A percentile compares a stretch with the other conserved stretches of the same genome.
phyloP scores from a whole-genome alignment of 2,797 vertebrate species.

The Helarctos malayanus region DNA sequence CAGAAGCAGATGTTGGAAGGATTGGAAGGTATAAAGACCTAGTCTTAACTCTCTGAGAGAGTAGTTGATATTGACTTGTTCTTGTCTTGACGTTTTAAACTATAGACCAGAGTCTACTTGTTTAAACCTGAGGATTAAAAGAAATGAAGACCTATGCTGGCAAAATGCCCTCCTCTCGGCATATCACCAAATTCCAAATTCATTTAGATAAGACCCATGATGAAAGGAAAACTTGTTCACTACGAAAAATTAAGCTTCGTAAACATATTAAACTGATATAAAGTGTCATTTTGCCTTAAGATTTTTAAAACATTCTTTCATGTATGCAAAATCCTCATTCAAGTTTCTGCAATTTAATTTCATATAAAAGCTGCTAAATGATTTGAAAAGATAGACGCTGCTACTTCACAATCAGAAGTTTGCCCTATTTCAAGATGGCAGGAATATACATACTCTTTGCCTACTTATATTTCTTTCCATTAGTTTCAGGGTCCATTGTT shows the following conservation, averaged over 20 bases:
- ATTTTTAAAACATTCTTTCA: slow-evolving; percentile 39
- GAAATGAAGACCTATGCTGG: slow-evolving; percentile 85
- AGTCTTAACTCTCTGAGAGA: background rate
- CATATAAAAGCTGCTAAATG: background rate
- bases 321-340: slow-evolving; percentile 41
- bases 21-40: background rate
- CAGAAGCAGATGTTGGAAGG: background rate
- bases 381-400: background rate
- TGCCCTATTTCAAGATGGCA: background rate
- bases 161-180: slow-evolving; percentile 81
- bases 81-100: slow-evolving; percentile 43
- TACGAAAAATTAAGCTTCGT: slow-evolving; percentile 28
- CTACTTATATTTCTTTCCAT: background rate
- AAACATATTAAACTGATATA: slow-evolving; percentile 41
- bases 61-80: slow-evolving; percentile 55
- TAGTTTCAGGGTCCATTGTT: background rate
- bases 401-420: background rate
- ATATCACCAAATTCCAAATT: slow-evolving; percentile 75
- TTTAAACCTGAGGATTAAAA: slow-evolving; percentile 79
- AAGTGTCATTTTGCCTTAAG: slow-evolving; percentile 47
- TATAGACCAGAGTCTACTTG: slow-evolving; percentile 53
- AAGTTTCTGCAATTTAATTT: slow-evolving; percentile 31
- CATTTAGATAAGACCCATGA: slow-evolving; percentile 31
- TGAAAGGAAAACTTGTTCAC: slow-evolving; percentile 47
- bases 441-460: background rate